Evolutionary conservation across 2,888 invertebrate genomes (phyloP).

Genomic region (Seira musarum): DNA sequence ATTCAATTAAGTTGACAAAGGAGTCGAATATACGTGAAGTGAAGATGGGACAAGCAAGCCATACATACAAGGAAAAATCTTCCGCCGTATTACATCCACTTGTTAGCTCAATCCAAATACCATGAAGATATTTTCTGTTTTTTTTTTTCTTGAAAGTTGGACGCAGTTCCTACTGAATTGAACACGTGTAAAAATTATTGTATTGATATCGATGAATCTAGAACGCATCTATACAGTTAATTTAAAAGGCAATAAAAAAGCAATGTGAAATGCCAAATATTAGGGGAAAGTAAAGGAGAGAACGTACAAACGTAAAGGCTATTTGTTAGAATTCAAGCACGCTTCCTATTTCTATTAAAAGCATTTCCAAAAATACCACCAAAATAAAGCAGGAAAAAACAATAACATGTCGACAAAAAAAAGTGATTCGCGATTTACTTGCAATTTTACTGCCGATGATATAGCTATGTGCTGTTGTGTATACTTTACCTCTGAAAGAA

Average conservation of each 20-base stretch:
- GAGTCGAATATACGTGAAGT: background rate
- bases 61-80: no score
- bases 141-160: no score
- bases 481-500: slow-evolving; percentile 66
- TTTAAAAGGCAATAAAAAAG: no score
- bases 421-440: background rate
- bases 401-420: background rate
- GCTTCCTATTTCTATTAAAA: background rate
- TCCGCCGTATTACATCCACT: no score
- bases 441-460: background rate
- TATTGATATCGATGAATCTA: no score
- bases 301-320: background rate
- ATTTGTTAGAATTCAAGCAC: background rate
- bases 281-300: no score
- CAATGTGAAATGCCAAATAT: no score
- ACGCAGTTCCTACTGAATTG: no score
- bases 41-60: background rate
- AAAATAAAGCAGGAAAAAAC: background rate
- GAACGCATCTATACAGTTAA: no score
- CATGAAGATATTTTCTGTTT: no score
- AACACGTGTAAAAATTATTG: no score
- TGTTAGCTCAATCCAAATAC: background rate
- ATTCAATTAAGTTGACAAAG: slow-evolving; percentile 13
- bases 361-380: background rate
- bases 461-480: background rate